Percentiles rank a stretch among this genome's conserved stretches.
Evolutionary conservation across 2,888 invertebrate genomes (phyloP).

Genomic region (Neoascia interrupta): DNA sequence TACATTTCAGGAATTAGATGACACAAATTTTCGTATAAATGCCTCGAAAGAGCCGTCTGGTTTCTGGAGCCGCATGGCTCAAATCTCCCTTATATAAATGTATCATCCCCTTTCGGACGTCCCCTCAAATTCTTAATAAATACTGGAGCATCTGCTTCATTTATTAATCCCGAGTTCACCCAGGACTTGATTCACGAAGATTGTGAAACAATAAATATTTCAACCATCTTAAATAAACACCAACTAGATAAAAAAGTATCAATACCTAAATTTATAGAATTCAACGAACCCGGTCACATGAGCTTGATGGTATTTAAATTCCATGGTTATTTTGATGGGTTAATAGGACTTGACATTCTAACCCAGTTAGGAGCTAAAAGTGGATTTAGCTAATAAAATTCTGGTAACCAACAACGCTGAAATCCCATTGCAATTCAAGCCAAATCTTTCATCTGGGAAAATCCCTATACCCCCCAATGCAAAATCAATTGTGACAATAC

Average conservation of each 20-base stretch:
- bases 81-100: neutral
- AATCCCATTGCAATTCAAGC: slow-evolving; percentile 3
- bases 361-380: neutral
- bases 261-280: neutral
- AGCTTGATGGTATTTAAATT: slow-evolving; percentile 4
- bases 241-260: neutral
- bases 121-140: neutral
- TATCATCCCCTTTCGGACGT: neutral
- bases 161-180: neutral
- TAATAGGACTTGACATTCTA: neutral
- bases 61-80: neutral
- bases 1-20: no score
- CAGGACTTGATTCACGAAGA: neutral
- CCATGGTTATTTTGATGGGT: neutral
- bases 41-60: neutral
- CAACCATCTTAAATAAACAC: neutral
- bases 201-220: neutral
- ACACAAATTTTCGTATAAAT: no score
- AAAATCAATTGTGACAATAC: slow-evolving; percentile 4
- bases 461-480: neutral
- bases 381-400: neutral
- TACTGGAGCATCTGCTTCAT: neutral
- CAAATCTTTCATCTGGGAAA: neutral
- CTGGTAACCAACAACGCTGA: neutral
- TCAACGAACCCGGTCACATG: neutral